Conservation (phyloP, 2,888 invertebrate species). For the Frankliniella fusca region DNA sequence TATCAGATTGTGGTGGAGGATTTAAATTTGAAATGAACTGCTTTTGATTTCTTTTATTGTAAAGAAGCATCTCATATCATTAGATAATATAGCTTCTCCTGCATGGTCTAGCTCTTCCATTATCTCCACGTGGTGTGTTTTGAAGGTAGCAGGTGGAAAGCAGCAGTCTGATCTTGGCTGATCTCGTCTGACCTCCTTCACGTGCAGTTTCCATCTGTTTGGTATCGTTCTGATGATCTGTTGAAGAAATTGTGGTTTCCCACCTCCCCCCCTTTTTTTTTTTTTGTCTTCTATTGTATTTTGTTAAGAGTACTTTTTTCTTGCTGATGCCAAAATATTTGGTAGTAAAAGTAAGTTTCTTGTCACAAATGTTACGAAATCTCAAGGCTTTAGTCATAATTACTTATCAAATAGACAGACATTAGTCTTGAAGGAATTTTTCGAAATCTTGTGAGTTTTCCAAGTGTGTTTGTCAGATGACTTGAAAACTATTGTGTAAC, state of each 20-base stretch:
- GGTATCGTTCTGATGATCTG: slow-evolving; percentile 19
- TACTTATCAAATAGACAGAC: too few species aligned
- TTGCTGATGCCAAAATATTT: too few species aligned
- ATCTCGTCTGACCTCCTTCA: slow-evolving; percentile 1
- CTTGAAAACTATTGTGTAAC: too few species aligned
- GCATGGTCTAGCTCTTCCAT: slow-evolving; percentile 13
- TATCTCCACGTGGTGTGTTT: slow-evolving; percentile 1
- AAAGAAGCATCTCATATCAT: neutral
- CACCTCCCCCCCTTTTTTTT: neutral
- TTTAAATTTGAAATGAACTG: too few species aligned
- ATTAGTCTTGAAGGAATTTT: too few species aligned
- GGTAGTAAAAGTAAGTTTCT: too few species aligned
- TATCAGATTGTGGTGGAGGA: too few species aligned
- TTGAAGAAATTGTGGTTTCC: neutral
- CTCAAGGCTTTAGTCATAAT: too few species aligned
- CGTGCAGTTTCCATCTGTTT: slow-evolving; percentile 17
- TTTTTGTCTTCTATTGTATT: neutral
- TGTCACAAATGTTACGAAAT: too few species aligned
- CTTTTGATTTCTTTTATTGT: neutral
- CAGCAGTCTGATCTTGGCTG: slow-evolving; percentile 3
- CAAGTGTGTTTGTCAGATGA: too few species aligned
- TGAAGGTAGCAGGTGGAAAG: neutral
- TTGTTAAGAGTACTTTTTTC: neutral
- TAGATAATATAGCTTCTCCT: neutral
- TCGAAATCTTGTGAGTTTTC: too few species aligned